phyloP scores from a whole-genome alignment of 2,888 invertebrate species.

The Erynnis tages region DNA sequence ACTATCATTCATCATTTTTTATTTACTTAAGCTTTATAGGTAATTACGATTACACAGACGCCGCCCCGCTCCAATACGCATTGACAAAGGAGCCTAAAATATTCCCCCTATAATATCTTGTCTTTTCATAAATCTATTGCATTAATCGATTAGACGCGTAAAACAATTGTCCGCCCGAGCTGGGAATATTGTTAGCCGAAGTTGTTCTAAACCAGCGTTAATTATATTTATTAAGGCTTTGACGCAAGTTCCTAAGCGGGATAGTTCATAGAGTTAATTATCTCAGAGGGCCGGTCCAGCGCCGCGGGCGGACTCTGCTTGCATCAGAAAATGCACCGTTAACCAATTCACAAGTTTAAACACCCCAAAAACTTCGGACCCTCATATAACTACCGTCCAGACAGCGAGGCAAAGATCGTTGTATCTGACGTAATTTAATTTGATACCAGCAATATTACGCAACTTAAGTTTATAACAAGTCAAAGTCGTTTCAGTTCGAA shows the following conservation, averaged over 20 bases:
- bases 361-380: constrained; percentile 69
- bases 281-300: constrained; percentile 53
- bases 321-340: constrained; percentile 66
- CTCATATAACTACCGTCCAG: constrained; percentile 73
- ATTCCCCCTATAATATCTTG: no score
- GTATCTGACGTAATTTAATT: constrained; percentile 7
- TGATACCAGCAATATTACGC: constrained; percentile 4
- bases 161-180: neutral
- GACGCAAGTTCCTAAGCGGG: constrained; percentile 66
- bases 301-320: constrained; percentile 55
- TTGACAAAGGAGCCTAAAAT: no score
- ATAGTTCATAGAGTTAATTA: constrained; percentile 77
- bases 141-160: neutral
- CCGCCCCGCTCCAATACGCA: no score
- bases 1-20: no score
- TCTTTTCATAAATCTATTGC: neutral
- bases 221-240: constrained; percentile 64
- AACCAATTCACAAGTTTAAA: constrained; percentile 74
- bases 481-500: neutral
- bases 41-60: no score
- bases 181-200: constrained; percentile 14
- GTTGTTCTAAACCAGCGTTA: constrained; percentile 42
- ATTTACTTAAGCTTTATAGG: no score
- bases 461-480: neutral
- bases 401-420: neutral